These are phyloP conservation scores for Fistularia tabacaria DNA, from an alignment of 2,797 vertebrate species.

Conservation along the genomic window DNA sequence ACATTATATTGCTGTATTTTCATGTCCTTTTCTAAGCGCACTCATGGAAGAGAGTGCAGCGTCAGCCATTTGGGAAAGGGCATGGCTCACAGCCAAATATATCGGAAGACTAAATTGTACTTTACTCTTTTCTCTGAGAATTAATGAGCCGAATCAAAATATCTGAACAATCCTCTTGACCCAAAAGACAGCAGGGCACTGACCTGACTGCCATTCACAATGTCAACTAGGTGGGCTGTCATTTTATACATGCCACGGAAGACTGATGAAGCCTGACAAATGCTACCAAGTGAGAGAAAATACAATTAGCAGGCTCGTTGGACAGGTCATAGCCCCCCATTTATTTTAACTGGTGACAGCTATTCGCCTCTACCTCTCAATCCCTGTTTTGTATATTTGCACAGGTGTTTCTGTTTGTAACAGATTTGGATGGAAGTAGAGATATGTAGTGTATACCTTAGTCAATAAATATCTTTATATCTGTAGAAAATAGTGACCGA, in stretches of 20 bases:
- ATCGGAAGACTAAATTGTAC: constrained; percentile 46
- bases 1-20: neutral
- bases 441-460: constrained; percentile 43
- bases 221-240: constrained; percentile 73
- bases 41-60: constrained; percentile 17
- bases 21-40: constrained; percentile 5
- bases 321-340: constrained; percentile 71
- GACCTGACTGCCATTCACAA: constrained; percentile 64
- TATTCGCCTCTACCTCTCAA: constrained; percentile 42
- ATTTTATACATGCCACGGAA: constrained; percentile 71
- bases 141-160: constrained; percentile 72
- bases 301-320: constrained; percentile 79
- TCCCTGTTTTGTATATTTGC: constrained; percentile 20
- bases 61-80: constrained; percentile 38
- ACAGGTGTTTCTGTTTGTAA: constrained; percentile 13
- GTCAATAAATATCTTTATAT: constrained; percentile 55
- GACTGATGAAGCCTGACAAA: constrained; percentile 79
- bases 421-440: constrained; percentile 48
- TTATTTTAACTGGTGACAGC: constrained; percentile 76
- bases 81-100: constrained; percentile 52
- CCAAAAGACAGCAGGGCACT: constrained; percentile 43
- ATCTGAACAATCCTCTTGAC: constrained; percentile 67
- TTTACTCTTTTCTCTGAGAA: constrained; percentile 45
- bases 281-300: constrained; percentile 74
- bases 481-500: constrained; percentile 53